Base-by-base conservation (phyloP, 2,113 vertebrate species). In the Osmerus mordax region DNA sequence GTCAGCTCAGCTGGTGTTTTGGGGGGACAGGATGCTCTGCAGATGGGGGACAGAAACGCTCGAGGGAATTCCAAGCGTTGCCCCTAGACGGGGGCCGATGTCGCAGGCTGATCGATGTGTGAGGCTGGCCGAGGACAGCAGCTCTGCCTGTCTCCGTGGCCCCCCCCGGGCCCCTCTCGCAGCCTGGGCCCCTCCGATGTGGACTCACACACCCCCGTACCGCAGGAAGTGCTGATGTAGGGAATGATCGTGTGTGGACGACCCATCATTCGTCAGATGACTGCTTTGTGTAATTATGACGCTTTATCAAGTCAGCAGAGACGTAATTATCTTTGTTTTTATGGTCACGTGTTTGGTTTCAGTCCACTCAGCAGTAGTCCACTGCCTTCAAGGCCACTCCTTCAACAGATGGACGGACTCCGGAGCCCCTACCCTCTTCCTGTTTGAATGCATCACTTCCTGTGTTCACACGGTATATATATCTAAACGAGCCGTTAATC, bases 201-300 rank as follows among this genome's bases (percentile, higher is more conserved):
- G 54, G 60, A 70, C 74, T 71, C 53, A 53, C 18, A 65, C 51
- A 28, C 56, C 9, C 61, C 28, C 29, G 69, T 56, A 81, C 41
- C 9, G 41, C 2, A 12, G 41, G 55, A 78, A 81, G 19, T 41
- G 76, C 78, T 87, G 70, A 84, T 81, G 74, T 58, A 71, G 62
- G 63, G 69, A 67, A 71, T 73, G 53, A 72, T 73, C 54, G 77
- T 70, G 75, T 71, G 58, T 55, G 7, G 62, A 72, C 52, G 70
- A 65, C 18, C 61, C 73, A 53, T 71, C 54, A 51, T 59, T 66
- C 51, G 25, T 56, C 68, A 51, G 32, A 51, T 60, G 28, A 41
- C 62, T 56, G 64, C 64, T 64, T 66, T 29, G 52, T 65, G 53
- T 85, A 78, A 82, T 86, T 82, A 86, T 77, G 36, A 70, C n/a